Base-by-base conservation (phyloP, 2,888 invertebrate genomes). In the Papilio gigon region DNA sequence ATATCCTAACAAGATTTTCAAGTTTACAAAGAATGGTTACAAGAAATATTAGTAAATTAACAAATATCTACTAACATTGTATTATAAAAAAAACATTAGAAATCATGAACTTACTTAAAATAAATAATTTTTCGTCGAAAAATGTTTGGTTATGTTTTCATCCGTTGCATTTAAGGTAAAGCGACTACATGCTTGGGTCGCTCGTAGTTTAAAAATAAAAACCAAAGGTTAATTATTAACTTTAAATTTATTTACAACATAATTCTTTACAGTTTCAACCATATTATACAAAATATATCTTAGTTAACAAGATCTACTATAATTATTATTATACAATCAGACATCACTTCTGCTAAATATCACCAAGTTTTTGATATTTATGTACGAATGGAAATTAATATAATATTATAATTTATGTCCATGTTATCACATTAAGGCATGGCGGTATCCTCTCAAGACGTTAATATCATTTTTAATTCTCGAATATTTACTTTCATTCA, bases 231-330 rank as follows among this genome's bases (percentile, higher is more conserved):
- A 65, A 84, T 81, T 84, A 88, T 88, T 90, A 89, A 87, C 85
- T 87, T 88, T 86, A 85, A 82, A 86, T 90, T 91, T 91, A 92
- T 91, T 91, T 91, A 92, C 92, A 92, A 88, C 86, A 81, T 90
- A 90, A 84, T 87, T 91, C 87, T 90, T 88, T 90, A 90, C 90
- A 91, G 84, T 86, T 84, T 90, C 86, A 90, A 91, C 91, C 91
- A 91, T 91, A 82, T 88, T 89, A 90, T 91, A 92, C 91, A 92
- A 90, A 87, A 89, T 89, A 90, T 88, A 86, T 86, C 89, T 90
- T 89, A 91, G 87, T 87, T 89, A 90, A 90, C 88, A 87, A 88
- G 78, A 82, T 84, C 87, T 88, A 86, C 75, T 84, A 75, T 85
- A 85, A 85, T 86, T 84, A 89, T 81, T 88, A 88, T 88, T 86